Conservation (phyloP, 64 coral and sea anemone species). For the Cladopsammia gracilis region DNA sequence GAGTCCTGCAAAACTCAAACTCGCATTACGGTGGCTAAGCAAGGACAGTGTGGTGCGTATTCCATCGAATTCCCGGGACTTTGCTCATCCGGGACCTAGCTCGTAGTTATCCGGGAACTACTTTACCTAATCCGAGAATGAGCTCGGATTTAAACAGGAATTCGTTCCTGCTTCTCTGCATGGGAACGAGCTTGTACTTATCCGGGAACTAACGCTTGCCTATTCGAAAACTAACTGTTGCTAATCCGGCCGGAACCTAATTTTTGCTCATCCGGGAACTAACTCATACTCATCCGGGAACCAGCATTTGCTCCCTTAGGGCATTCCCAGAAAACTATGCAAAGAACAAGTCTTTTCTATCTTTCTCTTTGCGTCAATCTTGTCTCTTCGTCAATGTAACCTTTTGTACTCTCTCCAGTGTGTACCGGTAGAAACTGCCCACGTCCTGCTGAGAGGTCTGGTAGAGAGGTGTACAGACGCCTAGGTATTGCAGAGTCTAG, state of each 20-base stretch:
- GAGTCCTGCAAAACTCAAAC: slow-evolving; percentile 76
- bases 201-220: too few relatives aligned
- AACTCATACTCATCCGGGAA: neutral
- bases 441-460: slow-evolving; percentile 1
- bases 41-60: slow-evolving; percentile 79
- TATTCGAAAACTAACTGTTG: too few relatives aligned
- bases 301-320: too few relatives aligned
- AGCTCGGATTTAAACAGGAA: neutral
- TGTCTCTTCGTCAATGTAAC: neutral
- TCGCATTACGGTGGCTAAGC: slow-evolving; percentile 67
- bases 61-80: too few relatives aligned
- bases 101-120: neutral
- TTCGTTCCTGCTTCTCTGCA: too few relatives aligned
- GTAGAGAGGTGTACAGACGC: neutral
- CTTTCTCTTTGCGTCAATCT: neutral
- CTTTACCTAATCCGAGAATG: neutral
- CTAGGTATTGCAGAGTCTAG: neutral
- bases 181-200: neutral
- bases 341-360: neutral
- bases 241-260: too few relatives aligned
- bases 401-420: neutral
- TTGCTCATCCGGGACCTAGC: neutral
- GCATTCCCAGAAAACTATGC: too few relatives aligned
- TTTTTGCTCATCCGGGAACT: neutral
- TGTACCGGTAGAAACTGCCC: slow-evolving; percentile 14